A percentile compares a stretch with the other conserved stretches of the same genome.
Evolutionary conservation across 2,888 invertebrate genomes (phyloP).

Genomic region (Nephrotoma guestfalica): DNA sequence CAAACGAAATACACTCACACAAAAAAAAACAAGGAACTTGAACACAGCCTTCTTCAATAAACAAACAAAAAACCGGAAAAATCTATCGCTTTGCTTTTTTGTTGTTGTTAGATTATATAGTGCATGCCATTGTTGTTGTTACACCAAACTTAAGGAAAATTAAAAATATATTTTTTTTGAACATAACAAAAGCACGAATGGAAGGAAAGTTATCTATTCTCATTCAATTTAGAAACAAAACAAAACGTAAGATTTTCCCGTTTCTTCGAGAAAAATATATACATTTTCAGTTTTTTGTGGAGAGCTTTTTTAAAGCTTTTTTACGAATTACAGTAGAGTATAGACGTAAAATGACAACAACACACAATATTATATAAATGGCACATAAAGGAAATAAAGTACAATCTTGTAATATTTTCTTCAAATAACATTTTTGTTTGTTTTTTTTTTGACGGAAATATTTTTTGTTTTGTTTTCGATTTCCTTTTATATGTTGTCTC

Average conservation of each 20-base stretch:
- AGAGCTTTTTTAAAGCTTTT: not conserved
- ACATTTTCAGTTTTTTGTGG: not conserved
- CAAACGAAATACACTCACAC: not conserved
- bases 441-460: not conserved
- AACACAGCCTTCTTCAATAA: not conserved
- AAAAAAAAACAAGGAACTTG: not conserved
- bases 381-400: not conserved
- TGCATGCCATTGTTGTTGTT: not conserved
- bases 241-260: not conserved
- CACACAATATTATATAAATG: not conserved
- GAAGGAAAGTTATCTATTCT: not conserved
- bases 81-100: not conserved
- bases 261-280: not conserved
- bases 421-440: not conserved
- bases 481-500: not conserved
- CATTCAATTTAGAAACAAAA: not conserved
- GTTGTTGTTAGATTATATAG: not conserved
- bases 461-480: not conserved
- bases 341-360: not conserved
- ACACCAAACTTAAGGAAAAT: not conserved
- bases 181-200: not conserved
- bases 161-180: not conserved
- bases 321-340: not conserved
- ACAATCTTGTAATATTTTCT: not conserved
- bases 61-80: not conserved